Conservation (phyloP, 2,888 invertebrate genomes). For the Trichopoda pennipes region DNA sequence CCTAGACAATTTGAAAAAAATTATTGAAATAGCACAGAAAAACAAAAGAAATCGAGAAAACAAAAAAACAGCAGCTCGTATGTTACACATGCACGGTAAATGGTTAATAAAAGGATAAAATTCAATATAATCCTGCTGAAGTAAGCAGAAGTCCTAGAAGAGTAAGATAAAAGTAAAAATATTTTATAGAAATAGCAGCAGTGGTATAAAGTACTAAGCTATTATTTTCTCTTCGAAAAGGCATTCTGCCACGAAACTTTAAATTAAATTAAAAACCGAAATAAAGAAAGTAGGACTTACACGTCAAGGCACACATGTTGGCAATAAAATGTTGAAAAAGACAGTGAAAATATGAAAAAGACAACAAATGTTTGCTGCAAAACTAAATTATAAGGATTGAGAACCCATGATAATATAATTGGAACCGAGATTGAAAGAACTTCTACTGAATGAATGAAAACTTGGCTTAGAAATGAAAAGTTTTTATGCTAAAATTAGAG, state of each 20-base stretch:
- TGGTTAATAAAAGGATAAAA: constrained; percentile 46
- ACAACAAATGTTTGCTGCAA: neutral
- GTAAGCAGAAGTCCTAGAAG: neutral
- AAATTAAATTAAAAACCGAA: constrained; percentile 61
- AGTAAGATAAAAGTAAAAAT: neutral
- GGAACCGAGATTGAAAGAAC: too few relatives aligned
- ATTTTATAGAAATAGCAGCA: neutral
- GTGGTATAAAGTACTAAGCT: neutral
- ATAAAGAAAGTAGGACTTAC: constrained; percentile 50
- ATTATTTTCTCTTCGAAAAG: neutral
- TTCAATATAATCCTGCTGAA: constrained; percentile 31
- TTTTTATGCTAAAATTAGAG: too few relatives aligned
- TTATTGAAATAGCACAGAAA: constrained; percentile 52
- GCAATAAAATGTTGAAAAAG: constrained; percentile 43
- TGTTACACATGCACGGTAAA: constrained; percentile 30
- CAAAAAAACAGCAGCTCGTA: constrained; percentile 8
- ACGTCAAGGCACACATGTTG: constrained; percentile 6
- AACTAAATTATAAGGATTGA: neutral
- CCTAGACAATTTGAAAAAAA: constrained; percentile 47
- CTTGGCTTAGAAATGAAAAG: too few relatives aligned
- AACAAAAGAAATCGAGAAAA: constrained; percentile 14
- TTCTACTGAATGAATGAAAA: too few relatives aligned
- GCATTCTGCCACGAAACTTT: constrained; percentile 31
- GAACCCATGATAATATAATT: too few relatives aligned
- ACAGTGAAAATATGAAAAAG: neutral